phyloP scores from a whole-genome alignment of 2,888 invertebrate species.

The Gymnosoma rotundatum region DNA sequence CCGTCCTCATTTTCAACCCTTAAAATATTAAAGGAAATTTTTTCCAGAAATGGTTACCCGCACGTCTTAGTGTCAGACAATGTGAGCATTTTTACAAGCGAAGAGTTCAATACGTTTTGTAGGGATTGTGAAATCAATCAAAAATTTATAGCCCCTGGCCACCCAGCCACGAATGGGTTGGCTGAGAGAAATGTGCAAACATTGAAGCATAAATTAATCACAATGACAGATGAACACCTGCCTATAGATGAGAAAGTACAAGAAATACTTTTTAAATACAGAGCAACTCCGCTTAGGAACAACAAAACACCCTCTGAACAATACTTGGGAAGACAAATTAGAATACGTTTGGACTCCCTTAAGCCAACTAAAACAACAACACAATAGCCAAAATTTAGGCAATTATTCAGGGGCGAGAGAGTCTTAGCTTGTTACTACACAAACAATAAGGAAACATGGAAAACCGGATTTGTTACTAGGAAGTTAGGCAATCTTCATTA shows the following conservation, averaged over 20 bases:
- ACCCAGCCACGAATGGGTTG: not conserved
- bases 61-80: conserved; percentile 22
- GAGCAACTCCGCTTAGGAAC: not conserved
- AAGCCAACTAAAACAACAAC: not conserved
- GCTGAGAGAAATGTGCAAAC: not conserved
- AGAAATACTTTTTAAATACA: conserved; percentile 3
- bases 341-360: not conserved
- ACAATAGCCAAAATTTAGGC: no score
- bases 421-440: conserved; percentile 4
- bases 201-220: not conserved
- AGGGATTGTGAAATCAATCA: not conserved
- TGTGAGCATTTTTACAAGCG: not conserved
- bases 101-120: not conserved
- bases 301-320: not conserved
- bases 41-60: not conserved
- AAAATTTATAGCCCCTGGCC: not conserved
- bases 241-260: not conserved
- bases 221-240: not conserved
- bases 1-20: conserved; percentile 4
- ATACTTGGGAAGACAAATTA: not conserved
- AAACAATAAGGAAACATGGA: not conserved
- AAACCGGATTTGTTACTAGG: conserved; percentile 15
- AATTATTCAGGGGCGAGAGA: not conserved
- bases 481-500: not conserved
- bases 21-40: not conserved